Evolutionary conservation across 2,797 vertebrate species (phyloP).

Genomic region (Crypturellus tataupa): DNA sequence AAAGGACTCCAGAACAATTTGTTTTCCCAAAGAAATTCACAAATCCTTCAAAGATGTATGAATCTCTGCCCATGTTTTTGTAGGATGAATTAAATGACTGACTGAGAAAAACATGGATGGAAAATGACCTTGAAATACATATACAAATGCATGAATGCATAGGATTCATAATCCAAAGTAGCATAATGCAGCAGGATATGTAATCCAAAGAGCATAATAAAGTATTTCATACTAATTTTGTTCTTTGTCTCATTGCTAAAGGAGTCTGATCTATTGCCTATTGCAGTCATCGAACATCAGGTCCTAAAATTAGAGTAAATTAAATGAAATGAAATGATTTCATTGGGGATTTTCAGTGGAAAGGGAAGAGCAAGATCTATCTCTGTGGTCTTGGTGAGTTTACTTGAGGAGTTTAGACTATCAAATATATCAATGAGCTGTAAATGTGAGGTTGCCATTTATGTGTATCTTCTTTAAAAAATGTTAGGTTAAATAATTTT

Average conservation of each 20-base stretch:
- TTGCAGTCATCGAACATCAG: not conserved
- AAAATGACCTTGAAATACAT: not conserved
- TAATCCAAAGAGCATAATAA: not conserved
- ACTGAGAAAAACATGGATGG: not conserved
- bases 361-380: not conserved
- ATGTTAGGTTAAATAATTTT: not conserved
- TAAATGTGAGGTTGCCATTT: not conserved
- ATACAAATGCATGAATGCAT: not conserved
- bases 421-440: not conserved
- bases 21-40: not conserved
- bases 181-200: not conserved
- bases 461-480: not conserved
- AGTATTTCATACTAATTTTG: not conserved
- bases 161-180: not conserved
- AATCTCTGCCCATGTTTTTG: not conserved
- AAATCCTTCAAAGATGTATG: not conserved
- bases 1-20: not conserved
- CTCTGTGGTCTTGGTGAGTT: not conserved
- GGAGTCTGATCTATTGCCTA: not conserved
- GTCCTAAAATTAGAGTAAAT: not conserved
- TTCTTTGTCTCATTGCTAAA: not conserved
- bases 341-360: not conserved
- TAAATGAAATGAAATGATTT: not conserved
- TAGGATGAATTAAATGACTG: not conserved
- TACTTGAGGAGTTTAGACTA: not conserved